These are phyloP conservation scores for Melanchra persicariae DNA, from an alignment of 2,888 invertebrate species.

Conservation along the genomic window DNA sequence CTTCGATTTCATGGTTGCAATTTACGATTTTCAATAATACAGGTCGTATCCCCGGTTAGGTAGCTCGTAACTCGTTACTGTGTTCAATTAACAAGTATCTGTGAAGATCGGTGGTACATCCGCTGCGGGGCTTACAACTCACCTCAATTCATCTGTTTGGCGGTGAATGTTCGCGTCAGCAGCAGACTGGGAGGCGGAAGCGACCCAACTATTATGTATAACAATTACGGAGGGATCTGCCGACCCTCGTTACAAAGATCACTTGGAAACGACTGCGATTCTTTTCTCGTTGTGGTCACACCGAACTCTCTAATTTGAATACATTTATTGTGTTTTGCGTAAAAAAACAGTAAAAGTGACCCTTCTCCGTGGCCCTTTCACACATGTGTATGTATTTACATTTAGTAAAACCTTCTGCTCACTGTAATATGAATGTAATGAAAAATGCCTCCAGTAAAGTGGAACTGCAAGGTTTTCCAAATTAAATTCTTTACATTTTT, in stretches of 20 bases:
- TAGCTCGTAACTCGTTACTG: slow-evolving; percentile 61
- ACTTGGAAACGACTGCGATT: slow-evolving; percentile 74
- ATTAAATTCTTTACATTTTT: slow-evolving; percentile 18
- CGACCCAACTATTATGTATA: slow-evolving; percentile 71
- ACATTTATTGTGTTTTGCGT: slow-evolving; percentile 66
- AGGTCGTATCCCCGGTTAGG: slow-evolving; percentile 62
- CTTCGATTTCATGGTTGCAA: slow-evolving; percentile 72
- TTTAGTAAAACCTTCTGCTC: slow-evolving; percentile 51
- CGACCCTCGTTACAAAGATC: slow-evolving; percentile 72
- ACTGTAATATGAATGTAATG: slow-evolving; percentile 47
- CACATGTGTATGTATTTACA: slow-evolving; percentile 53
- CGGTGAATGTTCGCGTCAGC: slow-evolving; percentile 70
- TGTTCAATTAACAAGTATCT: slow-evolving; percentile 73
- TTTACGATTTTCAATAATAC: slow-evolving; percentile 73
- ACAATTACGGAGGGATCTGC: slow-evolving; percentile 74
- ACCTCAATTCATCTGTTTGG: slow-evolving; percentile 68
- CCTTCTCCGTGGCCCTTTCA: slow-evolving; percentile 53
- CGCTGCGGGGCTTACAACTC: slow-evolving; percentile 55
- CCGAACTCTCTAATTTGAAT: slow-evolving; percentile 67
- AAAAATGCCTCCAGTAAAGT: slow-evolving; percentile 39
- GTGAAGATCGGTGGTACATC: slow-evolving; percentile 67
- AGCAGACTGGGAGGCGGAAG: slow-evolving; percentile 58
- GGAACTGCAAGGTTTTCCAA: slow-evolving; percentile 13
- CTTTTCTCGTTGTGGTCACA: slow-evolving; percentile 70
- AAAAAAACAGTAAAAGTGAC: slow-evolving; percentile 66